Conservation (phyloP, 2,888 invertebrate genomes). For the Seira sanloemensis region DNA sequence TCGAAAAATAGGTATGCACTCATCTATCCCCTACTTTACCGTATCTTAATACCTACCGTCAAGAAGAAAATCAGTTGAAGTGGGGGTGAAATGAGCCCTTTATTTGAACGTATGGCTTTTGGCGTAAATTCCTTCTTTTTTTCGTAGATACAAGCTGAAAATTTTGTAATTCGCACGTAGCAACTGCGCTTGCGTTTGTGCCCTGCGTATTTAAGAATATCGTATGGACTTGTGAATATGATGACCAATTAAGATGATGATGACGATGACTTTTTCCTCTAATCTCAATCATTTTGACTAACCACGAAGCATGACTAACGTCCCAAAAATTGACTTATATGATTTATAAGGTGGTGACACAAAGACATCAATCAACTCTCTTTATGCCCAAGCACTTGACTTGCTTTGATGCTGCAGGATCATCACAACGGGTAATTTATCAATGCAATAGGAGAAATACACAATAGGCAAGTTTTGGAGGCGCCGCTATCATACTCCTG, state of each 20-base stretch:
- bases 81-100: too few species aligned
- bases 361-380: constrained; percentile 52
- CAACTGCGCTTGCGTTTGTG: too few species aligned
- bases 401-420: constrained; percentile 19
- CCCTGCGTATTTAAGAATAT: too few species aligned
- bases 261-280: too few species aligned
- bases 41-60: too few species aligned
- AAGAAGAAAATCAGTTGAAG: too few species aligned
- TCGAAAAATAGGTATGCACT: neutral
- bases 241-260: constrained; percentile 55
- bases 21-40: too few species aligned
- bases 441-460: constrained; percentile 26
- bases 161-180: too few species aligned
- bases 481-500: neutral
- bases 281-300: constrained; percentile 20
- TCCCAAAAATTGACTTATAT: neutral
- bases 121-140: too few species aligned
- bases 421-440: constrained; percentile 53
- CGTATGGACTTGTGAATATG: too few species aligned
- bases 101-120: too few species aligned
- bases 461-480: neutral
- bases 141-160: too few species aligned
- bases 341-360: constrained; percentile 51
- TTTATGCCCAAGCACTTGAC: constrained; percentile 10
- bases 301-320: constrained; percentile 19